Conservation (phyloP, 2,888 invertebrate genomes). For the Orthosia gracilis region DNA sequence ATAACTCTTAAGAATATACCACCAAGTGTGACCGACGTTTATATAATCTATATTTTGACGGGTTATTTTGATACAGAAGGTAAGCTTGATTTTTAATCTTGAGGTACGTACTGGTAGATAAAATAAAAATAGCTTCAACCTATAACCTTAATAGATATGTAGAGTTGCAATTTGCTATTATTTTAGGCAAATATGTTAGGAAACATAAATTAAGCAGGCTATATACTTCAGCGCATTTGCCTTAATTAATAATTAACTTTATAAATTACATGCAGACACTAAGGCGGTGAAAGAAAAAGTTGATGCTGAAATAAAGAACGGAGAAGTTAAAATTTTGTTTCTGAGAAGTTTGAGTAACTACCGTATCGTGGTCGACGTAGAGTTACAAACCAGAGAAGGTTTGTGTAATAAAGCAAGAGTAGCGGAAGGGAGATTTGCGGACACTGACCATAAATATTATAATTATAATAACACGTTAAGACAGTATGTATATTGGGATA, state of each 20-base stretch:
- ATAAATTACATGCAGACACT: not conserved
- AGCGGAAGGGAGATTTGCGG: not conserved
- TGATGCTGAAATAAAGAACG: not conserved
- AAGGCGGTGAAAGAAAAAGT: not conserved
- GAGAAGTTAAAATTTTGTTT: not conserved
- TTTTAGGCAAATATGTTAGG: too few relatives aligned
- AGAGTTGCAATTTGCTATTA: too few relatives aligned
- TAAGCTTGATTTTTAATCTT: too few relatives aligned
- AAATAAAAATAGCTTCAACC: too few relatives aligned
- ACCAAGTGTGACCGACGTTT: not conserved
- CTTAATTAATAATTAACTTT: not conserved
- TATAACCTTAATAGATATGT: too few relatives aligned
- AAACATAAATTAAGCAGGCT: too few relatives aligned
- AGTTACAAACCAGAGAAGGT: not conserved
- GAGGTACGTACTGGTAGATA: too few relatives aligned
- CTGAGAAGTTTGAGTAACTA: not conserved
- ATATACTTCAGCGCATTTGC: too few relatives aligned
- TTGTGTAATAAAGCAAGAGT: not conserved
- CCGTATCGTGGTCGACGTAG: not conserved
- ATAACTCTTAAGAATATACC: constrained; percentile 20
- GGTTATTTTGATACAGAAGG: too few relatives aligned
- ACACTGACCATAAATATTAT: too few relatives aligned
- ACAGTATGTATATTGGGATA: too few relatives aligned
- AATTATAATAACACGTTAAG: too few relatives aligned
- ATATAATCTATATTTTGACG: not conserved